Conservation (phyloP, 1,140 invertebrate genomes). For the Diorhabda elongata region DNA sequence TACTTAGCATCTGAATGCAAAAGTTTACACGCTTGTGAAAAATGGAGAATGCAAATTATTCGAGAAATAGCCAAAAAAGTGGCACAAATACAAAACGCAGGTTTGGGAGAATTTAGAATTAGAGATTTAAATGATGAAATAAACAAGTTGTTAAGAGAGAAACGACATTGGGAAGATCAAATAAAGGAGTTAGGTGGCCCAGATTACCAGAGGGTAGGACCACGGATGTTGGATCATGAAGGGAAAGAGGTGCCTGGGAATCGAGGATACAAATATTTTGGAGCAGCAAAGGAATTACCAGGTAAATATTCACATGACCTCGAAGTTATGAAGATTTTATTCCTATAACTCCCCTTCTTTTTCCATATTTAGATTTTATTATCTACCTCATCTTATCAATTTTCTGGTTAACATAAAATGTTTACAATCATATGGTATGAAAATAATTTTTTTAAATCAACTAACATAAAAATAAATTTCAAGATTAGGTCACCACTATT, state of each 20-base stretch:
- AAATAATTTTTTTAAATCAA: too few species aligned
- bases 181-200: slow-evolving; percentile 93
- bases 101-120: slow-evolving; percentile 96
- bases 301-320: slow-evolving; percentile 47
- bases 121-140: slow-evolving; percentile 99
- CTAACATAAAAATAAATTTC: too few species aligned
- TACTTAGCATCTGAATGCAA: slow-evolving; percentile 91
- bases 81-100: slow-evolving; percentile 99
- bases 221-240: slow-evolving; percentile 93
- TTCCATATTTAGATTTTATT: too few species aligned
- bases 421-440: too few species aligned
- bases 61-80: slow-evolving; percentile 97
- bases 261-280: slow-evolving; percentile 99
- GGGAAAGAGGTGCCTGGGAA: slow-evolving; percentile 97
- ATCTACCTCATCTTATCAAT: too few species aligned
- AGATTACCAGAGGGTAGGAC: slow-evolving; percentile 88
- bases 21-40: slow-evolving; percentile 85
- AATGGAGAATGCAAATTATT: slow-evolving; percentile 94
- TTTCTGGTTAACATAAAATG: too few species aligned
- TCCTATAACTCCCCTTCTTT: too few species aligned
- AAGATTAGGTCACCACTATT: too few species aligned
- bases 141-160: slow-evolving; percentile 93
- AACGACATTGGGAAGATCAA: slow-evolving; percentile 95
- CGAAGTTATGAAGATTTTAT: too few species aligned
- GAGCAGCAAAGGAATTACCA: slow-evolving; percentile 96